Base-by-base conservation (phyloP, 2,888 invertebrate genomes). In the Melangyna quadrimaculata region DNA sequence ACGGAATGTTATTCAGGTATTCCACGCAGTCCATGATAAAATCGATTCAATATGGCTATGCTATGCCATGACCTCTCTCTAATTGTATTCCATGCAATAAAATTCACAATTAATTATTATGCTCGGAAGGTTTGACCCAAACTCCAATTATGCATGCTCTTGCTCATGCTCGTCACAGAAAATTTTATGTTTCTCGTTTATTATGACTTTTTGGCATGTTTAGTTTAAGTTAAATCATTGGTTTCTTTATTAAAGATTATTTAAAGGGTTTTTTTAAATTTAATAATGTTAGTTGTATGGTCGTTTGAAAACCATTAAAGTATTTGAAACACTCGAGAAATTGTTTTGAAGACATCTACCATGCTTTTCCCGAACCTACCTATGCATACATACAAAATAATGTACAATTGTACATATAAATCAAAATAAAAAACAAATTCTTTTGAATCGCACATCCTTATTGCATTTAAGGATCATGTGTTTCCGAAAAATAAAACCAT, bases 81-180 rank as follows among this genome's bases (percentile, higher is more conserved):
- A 35, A 70, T 63, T 61, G 43, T 43, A 43, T 53, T 43, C 32
- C 37, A 6, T 10, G 65, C 37, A 53, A 75, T 75, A 75, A 65
- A 71, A 55, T 40, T 37, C 57, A 14, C 70, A 59, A 55, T 75
- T 81, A 75, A 75, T 65, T 81, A 63, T 55, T 48, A 65, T 79
- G 61, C 55, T 61, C 12, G 51, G 17, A 19, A 29, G 67, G 22
- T 80, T 75, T 12, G 48, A 55, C 43, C 63, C 43, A 27, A 61
- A 61, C 61, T 63, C 63, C 17, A 63, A 35, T 27, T 63, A 24
- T 37, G 24, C 35, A 59, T 61, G 37, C n/a, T 7, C 35, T 4
- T 3, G 10, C 35, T 3, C 19, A 22, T n/a, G 17, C n/a, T 22
- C 24, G 27, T 7, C 24, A 37, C 1, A 12, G 9, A 17, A 40